Percentiles rank a stretch among this genome's conserved stretches.
Conservation (phyloP, 2,888 invertebrate genomes). For the Schrankia costaestrigalis region DNA sequence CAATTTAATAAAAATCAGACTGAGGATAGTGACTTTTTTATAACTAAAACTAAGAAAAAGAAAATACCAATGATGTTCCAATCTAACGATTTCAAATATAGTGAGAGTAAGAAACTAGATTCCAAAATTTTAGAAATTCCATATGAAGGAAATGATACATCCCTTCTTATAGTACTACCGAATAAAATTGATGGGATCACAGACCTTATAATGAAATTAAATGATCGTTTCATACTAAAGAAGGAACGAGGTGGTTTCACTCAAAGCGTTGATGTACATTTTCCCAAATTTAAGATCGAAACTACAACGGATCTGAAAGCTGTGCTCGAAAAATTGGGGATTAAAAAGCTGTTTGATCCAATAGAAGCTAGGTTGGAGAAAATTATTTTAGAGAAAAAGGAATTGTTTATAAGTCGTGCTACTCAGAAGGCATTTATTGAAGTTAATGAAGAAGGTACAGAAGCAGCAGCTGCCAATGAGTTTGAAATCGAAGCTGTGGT, state of each 20-base stretch:
- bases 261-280: conserved; percentile 80
- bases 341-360: conserved; percentile 42
- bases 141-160: conserved; percentile 84
- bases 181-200: conserved; percentile 83
- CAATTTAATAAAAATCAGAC: conserved; percentile 83
- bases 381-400: conserved; percentile 69
- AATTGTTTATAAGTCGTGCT: conserved; percentile 82
- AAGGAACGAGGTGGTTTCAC: conserved; percentile 49
- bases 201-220: conserved; percentile 80
- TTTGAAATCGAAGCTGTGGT: no score
- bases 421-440: no score
- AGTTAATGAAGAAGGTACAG: conserved; percentile 92
- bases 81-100: conserved; percentile 64
- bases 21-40: conserved; percentile 81
- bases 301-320: conserved; percentile 82
- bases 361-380: conserved; percentile 82
- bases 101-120: conserved; percentile 49
- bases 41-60: conserved; percentile 72
- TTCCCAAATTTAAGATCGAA: conserved; percentile 91
- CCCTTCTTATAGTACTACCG: conserved; percentile 88
- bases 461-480: conserved; percentile 90
- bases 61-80: conserved; percentile 85
- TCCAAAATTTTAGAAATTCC: conserved; percentile 83
- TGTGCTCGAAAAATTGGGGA: conserved; percentile 68
- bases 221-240: no score